phyloP scores from a whole-genome alignment of 2,797 vertebrate species.

The Urosaurus nigricauda region DNA sequence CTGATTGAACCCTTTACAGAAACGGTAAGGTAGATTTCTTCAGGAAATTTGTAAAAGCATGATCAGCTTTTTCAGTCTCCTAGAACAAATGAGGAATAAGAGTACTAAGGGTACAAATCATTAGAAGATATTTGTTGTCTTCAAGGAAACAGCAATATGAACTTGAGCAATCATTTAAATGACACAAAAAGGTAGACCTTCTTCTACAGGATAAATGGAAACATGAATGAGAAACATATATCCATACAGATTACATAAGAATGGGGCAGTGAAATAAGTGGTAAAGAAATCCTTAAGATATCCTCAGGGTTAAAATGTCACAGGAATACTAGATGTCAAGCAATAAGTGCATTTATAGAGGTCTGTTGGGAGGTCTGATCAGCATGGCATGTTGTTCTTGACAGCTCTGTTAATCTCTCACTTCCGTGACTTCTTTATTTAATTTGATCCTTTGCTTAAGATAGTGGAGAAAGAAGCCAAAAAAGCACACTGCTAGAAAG shows the following conservation, averaged over 20 bases:
- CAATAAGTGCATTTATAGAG: not conserved
- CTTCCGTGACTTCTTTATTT: not conserved
- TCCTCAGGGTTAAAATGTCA: not conserved
- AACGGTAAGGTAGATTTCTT: not conserved
- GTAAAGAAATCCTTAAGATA: not conserved
- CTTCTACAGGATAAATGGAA: not conserved
- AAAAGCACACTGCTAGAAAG: not conserved
- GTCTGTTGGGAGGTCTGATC: not conserved
- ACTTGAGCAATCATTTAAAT: not conserved
- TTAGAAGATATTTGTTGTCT: not conserved
- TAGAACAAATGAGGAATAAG: not conserved
- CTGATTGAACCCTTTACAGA: not conserved
- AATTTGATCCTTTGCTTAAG: not conserved
- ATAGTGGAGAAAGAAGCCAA: not conserved
- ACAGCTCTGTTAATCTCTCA: constrained; percentile 18
- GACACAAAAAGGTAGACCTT: not conserved
- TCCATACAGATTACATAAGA: not conserved
- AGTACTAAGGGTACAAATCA: not conserved
- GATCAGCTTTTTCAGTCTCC: not conserved
- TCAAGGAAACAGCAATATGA: not conserved
- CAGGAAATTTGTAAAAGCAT: not conserved
- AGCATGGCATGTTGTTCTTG: not conserved
- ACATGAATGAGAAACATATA: not conserved
- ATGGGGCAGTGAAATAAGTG: not conserved
- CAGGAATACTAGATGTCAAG: not conserved